Percentiles rank a stretch among this genome's conserved stretches.
Conservation (phyloP, 92 coral and sea anemone genomes). For the Blastomussa wellsi region DNA sequence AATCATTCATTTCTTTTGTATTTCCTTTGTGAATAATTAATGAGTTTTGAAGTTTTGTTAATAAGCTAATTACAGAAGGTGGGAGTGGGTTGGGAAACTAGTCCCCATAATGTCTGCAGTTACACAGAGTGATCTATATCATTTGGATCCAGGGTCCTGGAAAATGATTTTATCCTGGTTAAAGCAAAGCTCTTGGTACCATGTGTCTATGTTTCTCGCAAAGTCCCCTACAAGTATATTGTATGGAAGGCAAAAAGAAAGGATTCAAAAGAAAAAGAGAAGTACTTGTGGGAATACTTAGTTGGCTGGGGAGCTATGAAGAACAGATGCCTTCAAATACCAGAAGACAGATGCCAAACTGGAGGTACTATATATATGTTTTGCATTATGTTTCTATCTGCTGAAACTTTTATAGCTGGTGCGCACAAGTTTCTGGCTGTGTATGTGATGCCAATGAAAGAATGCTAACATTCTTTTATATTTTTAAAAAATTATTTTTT, state of each 20-base stretch:
- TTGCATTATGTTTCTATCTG: neutral
- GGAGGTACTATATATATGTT: constrained; percentile 14
- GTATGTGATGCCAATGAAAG: neutral
- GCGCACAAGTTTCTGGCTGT: neutral
- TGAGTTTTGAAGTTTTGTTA: too few species aligned
- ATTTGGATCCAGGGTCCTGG: neutral
- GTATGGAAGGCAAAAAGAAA: constrained; percentile 25
- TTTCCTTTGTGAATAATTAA: too few species aligned
- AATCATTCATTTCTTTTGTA: too few species aligned
- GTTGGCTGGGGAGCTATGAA: neutral
- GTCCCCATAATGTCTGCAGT: too few species aligned
- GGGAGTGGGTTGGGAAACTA: neutral
- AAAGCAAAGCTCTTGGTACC: constrained; percentile 30
- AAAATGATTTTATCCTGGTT: constrained; percentile 28
- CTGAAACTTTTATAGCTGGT: neutral
- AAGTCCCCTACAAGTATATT: constrained; percentile 51
- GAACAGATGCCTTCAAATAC: constrained; percentile 54
- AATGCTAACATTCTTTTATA: neutral
- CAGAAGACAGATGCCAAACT: constrained; percentile 8
- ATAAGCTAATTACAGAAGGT: too few species aligned
- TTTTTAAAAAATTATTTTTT: neutral
- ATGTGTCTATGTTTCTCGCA: neutral
- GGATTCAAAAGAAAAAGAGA: constrained; percentile 14
- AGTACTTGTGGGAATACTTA: constrained; percentile 45
- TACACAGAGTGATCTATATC: neutral